Percentiles rank a stretch among this genome's conserved stretches.
phyloP scores from a whole-genome alignment of 2,888 invertebrate genomes.

The Dascillus cervinus region DNA sequence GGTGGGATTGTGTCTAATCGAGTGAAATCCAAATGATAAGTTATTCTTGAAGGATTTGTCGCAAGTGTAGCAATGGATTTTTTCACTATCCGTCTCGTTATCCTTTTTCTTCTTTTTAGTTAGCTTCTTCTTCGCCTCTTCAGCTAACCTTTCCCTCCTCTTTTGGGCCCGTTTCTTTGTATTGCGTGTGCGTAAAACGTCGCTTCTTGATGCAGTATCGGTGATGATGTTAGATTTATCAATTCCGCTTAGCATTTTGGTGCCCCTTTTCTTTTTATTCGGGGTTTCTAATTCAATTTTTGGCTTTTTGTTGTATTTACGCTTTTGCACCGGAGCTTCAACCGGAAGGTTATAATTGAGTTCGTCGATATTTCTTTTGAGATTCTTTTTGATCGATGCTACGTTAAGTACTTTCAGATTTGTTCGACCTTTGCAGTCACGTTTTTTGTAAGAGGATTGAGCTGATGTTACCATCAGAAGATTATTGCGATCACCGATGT shows the following conservation, averaged over 20 bases:
- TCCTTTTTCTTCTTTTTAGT: slow-evolving; percentile 1
- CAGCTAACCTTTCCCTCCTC: slow-evolving; percentile 6
- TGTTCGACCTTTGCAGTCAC: too few relatives aligned
- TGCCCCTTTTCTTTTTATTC: too few relatives aligned
- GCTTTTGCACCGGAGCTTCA: too few relatives aligned
- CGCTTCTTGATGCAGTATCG: slow-evolving; percentile 1
- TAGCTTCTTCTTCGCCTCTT: slow-evolving; percentile 3
- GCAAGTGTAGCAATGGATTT: slow-evolving; percentile 16
- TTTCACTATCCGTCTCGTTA: slow-evolving; percentile 8
- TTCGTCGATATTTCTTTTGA: too few relatives aligned
- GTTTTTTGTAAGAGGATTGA: too few relatives aligned
- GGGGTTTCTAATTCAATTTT: too few relatives aligned
- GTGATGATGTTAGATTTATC: slow-evolving; percentile 8
- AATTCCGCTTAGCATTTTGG: slow-evolving; percentile 3
- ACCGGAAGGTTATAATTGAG: too few relatives aligned
- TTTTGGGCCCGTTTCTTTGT: slow-evolving; percentile 3
- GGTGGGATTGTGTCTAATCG: slow-evolving; percentile 29
- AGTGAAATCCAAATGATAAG: slow-evolving; percentile 29
- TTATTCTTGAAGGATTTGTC: slow-evolving; percentile 16
- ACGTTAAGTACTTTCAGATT: too few relatives aligned
- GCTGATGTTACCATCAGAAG: too few relatives aligned
- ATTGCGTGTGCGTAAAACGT: too few relatives aligned
- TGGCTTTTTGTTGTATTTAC: too few relatives aligned
- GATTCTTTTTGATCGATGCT: too few relatives aligned
- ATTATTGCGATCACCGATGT: slow-evolving; percentile 7